Base-by-base conservation (phyloP, 1,140 invertebrate species). In the Ganaspis sp. region DNA sequence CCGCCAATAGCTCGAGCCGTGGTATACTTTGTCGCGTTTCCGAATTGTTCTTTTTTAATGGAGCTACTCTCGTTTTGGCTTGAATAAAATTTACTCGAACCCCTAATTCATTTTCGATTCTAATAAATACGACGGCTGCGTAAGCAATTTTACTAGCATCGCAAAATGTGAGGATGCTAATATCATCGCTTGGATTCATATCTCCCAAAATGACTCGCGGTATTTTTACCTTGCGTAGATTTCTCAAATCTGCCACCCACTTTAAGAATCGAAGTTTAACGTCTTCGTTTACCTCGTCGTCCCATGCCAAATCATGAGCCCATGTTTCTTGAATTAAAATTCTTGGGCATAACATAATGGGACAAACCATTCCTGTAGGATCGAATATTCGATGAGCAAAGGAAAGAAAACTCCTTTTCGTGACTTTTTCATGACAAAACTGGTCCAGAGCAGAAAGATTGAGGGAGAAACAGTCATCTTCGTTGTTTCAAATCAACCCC, bases 341-440 rank as follows among this genome's bases (percentile, higher is more conserved):
- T 75, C 87, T 85, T 9, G 86, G 80, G 54, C 45, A 75, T 11
- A 87, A 40, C 9, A 74, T 76, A 23, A 83, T 71, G 26, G 88
- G 87, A 58, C 80, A 78, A 19, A 81, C 38, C 64, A 88, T 76
- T 37, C 87, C 86, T 4, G 89, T 76, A 1, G 85, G 87, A 81
- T 88, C 86, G 76, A 84, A 90, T 15, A 88, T 54, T 4, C 11
- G 54, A 64, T 72, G 53, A 19, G 53, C 71, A 12, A 12, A 9
- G 2, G 21, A 58, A 9, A 58, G 23, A 11, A 58, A 26, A 4
- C 4, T 26, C 9, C 26, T 29, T 69, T 75, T 75, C 0, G n/a
- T 75, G 6, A 75, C 11, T 70, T 70, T 75, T 1, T 75, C 26
- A n/a, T 29, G 12, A 8, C 9, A 19, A 53, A 12, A 37, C 15